phyloP scores from a whole-genome alignment of 2,113 vertebrate genomes.

The Acanthisitta chloris region DNA sequence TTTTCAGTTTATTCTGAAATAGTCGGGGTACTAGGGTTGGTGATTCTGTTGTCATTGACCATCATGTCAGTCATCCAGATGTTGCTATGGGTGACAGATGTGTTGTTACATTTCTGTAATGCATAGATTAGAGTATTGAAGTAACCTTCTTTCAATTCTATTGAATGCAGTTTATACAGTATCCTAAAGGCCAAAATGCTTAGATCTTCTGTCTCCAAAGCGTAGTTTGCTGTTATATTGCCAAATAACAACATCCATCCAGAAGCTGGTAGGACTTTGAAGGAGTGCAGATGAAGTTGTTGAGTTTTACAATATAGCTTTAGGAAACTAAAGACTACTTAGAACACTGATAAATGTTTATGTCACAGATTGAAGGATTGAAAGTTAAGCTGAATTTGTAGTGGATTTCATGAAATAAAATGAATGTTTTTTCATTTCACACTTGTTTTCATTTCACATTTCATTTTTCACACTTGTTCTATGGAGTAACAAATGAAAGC shows the following conservation, averaged over 20 bases:
- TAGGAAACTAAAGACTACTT: not conserved
- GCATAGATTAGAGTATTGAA: not conserved
- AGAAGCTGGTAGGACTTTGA: not conserved
- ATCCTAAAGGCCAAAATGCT: not conserved
- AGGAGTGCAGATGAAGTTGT: not conserved
- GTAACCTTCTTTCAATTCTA: not conserved
- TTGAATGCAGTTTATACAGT: not conserved
- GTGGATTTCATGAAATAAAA: not conserved
- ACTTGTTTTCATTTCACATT: no score
- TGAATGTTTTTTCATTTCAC: not conserved
- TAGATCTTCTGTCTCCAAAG: not conserved
- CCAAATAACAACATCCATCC: not conserved
- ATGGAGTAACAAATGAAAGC: not conserved
- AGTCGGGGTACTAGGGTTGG: not conserved
- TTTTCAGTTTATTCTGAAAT: not conserved
- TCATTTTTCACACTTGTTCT: not conserved
- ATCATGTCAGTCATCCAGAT: not conserved
- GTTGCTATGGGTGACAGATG: not conserved
- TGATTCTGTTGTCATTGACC: not conserved
- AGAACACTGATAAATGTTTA: not conserved
- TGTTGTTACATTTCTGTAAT: not conserved
- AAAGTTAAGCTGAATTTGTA: not conserved
- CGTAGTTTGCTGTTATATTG: not conserved
- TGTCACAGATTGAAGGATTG: not conserved
- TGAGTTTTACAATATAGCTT: not conserved